Base-by-base conservation (phyloP, 2,113 vertebrate genomes). In the Vicugna pacos region DNA sequence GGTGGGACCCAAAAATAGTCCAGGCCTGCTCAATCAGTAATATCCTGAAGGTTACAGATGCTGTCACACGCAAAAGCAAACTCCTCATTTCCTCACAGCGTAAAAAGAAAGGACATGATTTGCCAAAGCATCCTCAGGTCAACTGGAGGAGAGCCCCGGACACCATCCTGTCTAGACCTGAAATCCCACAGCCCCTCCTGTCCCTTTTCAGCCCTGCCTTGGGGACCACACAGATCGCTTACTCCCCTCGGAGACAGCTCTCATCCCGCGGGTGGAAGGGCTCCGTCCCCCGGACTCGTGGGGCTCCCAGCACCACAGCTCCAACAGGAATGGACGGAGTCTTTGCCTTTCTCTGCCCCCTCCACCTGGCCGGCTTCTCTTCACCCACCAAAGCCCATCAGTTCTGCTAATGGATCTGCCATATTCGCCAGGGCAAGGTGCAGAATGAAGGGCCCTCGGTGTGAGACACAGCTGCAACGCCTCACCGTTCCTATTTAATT, bases 351-450 rank as follows among this genome's bases (percentile, higher is more conserved):
- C 70, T 35, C 24, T 19, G 0, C 2, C 5, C 17, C 5, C 0
- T 2, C 8, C 4, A 2, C 16, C 20, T 54, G 28, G 7, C 10
- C 8, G 4, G 17, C 24, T 48, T 26, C 69, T 38, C 19, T 28
- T 46, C 26, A 8, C n/a, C 13, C 22, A 9, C 24, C 0, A 12
- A 48, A 82, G 50, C 1, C 7, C 50, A 19, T 8, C n/a, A 6
- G 48, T 72, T 2, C 48, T 69, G 8, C 32, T 6, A 15, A 12
- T 9, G 3, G 11, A 8, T 52, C 46, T 26, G 42, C 56, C 60
- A 12, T 2, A 1, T 2, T 6, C 32, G 77, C 10, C 22, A 5
- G 0, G 3, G 9, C 0, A 0, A 30, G 13, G 1, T 4, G 0
- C 28, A 73, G 81, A 32, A 70, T 0, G 62, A 48, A 42, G n/a